Base-by-base conservation (phyloP, 2,113 vertebrate species). In the Donacobius atricapilla region DNA sequence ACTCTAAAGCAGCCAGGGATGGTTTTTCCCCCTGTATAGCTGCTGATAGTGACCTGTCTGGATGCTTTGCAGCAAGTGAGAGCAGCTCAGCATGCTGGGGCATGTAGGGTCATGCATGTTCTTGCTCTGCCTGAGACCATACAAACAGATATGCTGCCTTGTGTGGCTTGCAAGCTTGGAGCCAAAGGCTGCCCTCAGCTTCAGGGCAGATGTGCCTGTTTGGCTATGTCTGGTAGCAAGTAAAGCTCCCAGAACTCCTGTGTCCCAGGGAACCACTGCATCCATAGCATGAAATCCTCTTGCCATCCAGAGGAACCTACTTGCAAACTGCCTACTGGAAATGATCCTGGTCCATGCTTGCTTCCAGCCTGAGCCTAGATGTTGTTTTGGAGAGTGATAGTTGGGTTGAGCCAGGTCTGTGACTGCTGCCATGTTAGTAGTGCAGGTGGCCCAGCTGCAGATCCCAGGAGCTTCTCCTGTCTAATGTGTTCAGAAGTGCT, bases 11-110 rank as follows among this genome's bases (percentile, higher is more conserved):
- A 77, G 50, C 18, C 15, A 12, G 37, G 22, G 23, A 2, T 23
- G 20, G 7, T 79, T 78, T 93, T 33, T 2, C 8, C 13, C 20
- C 2, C 1, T 24, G 7, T 2, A 2, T 21, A 72, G 47, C 30
- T 54, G 61, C 53, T 42, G 70, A 4, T 82, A 65, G 21, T 0
- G 6, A 63, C 48, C 14, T 85, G 27, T 61, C 1, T 8, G 54
- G 37, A n/a, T 66, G 24, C 42, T 89, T 63, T 87, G 69, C 44
- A 66, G 44, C 7, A 13, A 30, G 61, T 0, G 2, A 57, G 72
- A 58, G 72, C 64, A 33, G 33, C 47, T 63, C 18, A 22, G 1
- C 2, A 2, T 64, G 65, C 56, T 0, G 0, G 56, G 25, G 7
- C 69, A 2, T 6, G 42, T 56, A 75, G 33, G 19, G 19, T 78